Evolutionary conservation across 2,888 invertebrate species (phyloP), one percentile per base, ranked within the genome.

Genomic region (Caprella mutica): DNA sequence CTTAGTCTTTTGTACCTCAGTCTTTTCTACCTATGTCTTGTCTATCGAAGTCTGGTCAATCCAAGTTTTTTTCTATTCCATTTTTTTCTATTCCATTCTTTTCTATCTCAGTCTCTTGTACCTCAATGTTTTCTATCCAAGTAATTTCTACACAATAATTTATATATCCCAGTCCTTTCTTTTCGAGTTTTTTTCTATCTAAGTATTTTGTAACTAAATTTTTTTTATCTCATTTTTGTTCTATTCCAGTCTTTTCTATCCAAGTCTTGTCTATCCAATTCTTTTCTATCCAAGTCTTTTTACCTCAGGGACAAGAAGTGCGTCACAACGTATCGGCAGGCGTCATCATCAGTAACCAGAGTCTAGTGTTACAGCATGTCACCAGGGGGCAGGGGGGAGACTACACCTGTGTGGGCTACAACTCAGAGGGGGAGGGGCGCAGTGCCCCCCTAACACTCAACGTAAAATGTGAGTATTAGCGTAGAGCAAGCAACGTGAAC

Each of bases 281-380:
- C 19, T 19, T 19, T 4, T 42, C 42, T 14, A 8, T 24, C n/a
- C 46, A 2, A 14, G 14, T 33, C n/a, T n/a, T n/a, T n/a, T n/a
- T n/a, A n/a, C n/a, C 29, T 9, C 46, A 59, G 59, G 55, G 52
- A 5, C 14, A 21, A 5, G 59, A 48, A 17, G 55, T 59, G 19
- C 56, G 53, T 23, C 59, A 59, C 56, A 59, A 59, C 56, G 48
- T 59, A 12, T 52, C 59, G 1, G 52, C 40, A 1, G 59, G 59
- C 8, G 38, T 59, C 26, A 59, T 59, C 56, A 52, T 59, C 46
- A 55, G 55, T 52, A 59, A 59, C 48, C 59, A 59, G 46, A 55
- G 55, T 30, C 59, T 59, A n/a, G 59, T 59, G 27, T 38, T 59
- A 24, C 59, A 59, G 53, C 17, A 48, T n/a, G 27, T 59, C n/a